Percentiles rank a stretch among this genome's conserved stretches.
phyloP scores from a whole-genome alignment of 2,797 vertebrate species.

The Pangasius krempfi region DNA sequence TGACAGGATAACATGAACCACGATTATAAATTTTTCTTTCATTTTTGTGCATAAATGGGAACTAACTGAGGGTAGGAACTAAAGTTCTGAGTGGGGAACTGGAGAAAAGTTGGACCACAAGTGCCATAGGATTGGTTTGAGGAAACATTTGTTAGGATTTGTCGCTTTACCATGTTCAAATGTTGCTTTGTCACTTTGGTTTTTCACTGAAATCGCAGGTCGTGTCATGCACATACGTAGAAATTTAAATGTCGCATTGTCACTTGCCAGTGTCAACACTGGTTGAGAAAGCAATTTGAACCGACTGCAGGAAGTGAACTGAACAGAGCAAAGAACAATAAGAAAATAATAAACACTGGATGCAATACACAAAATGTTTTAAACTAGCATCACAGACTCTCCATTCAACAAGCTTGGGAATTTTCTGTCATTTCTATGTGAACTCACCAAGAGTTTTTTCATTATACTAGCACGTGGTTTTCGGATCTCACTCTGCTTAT shows the following conservation, averaged over 20 bases:
- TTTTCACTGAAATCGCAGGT: not conserved
- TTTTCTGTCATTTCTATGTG: not conserved
- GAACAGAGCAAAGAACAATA: not conserved
- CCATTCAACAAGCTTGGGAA: not conserved
- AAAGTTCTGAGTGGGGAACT: not conserved
- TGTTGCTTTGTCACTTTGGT: not conserved
- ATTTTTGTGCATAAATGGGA: not conserved
- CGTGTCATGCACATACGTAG: not conserved
- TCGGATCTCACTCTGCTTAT: too few species aligned
- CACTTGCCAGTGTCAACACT: not conserved
- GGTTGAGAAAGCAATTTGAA: not conserved
- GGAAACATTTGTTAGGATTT: not conserved
- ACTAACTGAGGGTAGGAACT: too few species aligned
- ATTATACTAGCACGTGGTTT: not conserved
- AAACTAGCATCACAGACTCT: not conserved
- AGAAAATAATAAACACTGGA: not conserved
- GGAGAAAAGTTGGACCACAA: not conserved
- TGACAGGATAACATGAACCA: not conserved
- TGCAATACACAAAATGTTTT: not conserved
- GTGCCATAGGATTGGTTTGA: not conserved
- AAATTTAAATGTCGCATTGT: not conserved
- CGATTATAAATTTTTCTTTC: not conserved
- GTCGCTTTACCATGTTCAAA: not conserved
- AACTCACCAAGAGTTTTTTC: not conserved
- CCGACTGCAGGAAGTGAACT: not conserved